These are phyloP conservation scores for Acanthiza pusilla DNA, from an alignment of 2,797 vertebrate species.

Conservation along the genomic window DNA sequence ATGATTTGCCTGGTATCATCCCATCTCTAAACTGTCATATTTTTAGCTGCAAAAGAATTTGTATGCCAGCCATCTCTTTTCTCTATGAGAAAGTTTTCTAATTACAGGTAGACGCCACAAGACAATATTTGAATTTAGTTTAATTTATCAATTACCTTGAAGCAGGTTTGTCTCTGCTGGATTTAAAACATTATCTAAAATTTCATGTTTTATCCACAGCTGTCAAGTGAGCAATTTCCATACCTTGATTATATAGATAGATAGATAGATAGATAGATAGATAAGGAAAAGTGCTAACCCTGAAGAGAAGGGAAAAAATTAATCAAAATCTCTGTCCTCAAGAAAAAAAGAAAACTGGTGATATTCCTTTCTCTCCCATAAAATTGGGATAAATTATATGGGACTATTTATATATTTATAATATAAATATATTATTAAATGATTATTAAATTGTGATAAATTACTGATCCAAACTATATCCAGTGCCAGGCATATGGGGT, in stretches of 20 bases:
- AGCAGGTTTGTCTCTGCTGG: conserved; percentile 25
- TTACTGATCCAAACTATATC: background rate
- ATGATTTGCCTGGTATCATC: background rate
- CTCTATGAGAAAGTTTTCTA: conserved; percentile 46
- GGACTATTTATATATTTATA: no score
- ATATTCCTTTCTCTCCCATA: background rate
- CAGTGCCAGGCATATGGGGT: background rate
- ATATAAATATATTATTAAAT: no score
- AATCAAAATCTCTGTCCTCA: background rate
- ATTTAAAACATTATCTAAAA: conserved; percentile 23
- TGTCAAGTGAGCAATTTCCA: conserved; percentile 21
- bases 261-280: background rate
- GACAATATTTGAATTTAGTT: conserved; percentile 44
- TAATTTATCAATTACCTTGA: conserved; percentile 59
- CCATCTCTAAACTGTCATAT: background rate
- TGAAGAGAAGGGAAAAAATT: background rate
- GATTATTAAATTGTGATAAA: no score
- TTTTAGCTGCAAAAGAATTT: conserved; percentile 16
- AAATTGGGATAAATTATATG: background rate
- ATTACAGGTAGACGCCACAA: conserved; percentile 39
- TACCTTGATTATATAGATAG: background rate
- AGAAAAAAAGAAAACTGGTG: background rate
- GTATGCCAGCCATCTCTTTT: background rate
- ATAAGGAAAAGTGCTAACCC: background rate
- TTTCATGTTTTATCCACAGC: conserved; percentile 34